Conservation (phyloP, 1,140 invertebrate genomes). For the Drosophila burlai region DNA sequence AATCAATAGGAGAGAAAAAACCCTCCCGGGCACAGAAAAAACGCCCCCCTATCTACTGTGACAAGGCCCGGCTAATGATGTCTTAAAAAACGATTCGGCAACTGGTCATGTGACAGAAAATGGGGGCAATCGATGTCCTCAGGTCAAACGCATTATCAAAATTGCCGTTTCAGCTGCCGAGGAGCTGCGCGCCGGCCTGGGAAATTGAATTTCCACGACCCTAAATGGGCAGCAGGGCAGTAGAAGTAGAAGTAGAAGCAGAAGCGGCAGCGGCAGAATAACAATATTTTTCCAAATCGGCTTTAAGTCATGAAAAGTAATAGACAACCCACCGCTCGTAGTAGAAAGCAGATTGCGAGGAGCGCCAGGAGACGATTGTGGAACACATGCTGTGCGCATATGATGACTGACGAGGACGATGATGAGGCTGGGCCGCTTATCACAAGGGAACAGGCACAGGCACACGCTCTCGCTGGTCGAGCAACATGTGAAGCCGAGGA, state of each 20-base stretch:
- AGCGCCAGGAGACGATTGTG: conserved; percentile 69
- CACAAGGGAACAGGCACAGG: conserved; percentile 68
- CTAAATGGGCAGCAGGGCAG: conserved; percentile 48
- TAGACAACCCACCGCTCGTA: conserved; percentile 69
- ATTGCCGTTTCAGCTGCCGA: conserved; percentile 77
- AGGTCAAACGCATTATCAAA: conserved; percentile 82
- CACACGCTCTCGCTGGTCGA: conserved; percentile 42
- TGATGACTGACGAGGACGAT: conserved; percentile 63
- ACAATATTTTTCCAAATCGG: conserved; percentile 85
- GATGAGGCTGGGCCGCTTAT: conserved; percentile 61
- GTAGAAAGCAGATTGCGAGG: conserved; percentile 82
- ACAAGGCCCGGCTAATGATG: conserved; percentile 68
- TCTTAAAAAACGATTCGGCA: conserved; percentile 80
- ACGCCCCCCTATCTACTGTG: conserved; percentile 16
- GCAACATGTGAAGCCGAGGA: conserved; percentile 60
- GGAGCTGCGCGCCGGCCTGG: conserved; percentile 45
- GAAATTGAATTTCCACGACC: conserved; percentile 78
- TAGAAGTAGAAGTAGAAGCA: neutral
- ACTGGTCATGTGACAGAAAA: conserved; percentile 74
- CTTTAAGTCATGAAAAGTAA: conserved; percentile 85
- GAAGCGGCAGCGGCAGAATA: conserved; percentile 32
- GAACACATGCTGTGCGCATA: conserved; percentile 84
- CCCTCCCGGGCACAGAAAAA: conserved; percentile 32
- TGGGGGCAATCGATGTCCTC: conserved; percentile 79
- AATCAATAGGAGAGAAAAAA: conserved; percentile 65